Evolutionary conservation across 2,888 invertebrate species (phyloP), one percentile per base, ranked within the genome.

Genomic region (Calephelis perditalis): DNA sequence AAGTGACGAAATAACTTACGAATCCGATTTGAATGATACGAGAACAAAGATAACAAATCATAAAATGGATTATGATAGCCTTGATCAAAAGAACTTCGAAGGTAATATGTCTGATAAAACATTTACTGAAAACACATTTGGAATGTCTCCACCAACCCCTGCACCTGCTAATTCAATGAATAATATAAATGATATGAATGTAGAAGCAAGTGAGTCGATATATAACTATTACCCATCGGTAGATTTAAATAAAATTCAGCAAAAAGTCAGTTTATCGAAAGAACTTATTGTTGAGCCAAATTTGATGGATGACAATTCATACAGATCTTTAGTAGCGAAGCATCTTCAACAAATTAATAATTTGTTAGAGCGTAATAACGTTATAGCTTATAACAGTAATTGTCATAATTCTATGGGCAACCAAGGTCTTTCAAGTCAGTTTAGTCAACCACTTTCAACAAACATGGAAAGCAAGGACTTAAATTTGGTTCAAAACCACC

Each of bases 221-320:
- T 5, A 8, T 5, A 26, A 49, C 9, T 26, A 26, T 35, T 35
- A 52, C 35, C 52, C 52, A 35, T 35, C 35, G 26, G 5, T 52
- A 10, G 35, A 52, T 5, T 52, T 35, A 52, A 35, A 52, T 11
- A 52, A 11, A 52, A 52, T 3, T 11, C 35, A 52, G 35, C 52
- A 26, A 52, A 59, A 61, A 57, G 46, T 61, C 7, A 54, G 44
- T 11, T 0, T 26, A 5, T 56, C 47, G 56, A 56, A 40, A 40
- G 40, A 40, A 40, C 7, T 40, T 40, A 40, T 40, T 40, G 40
- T 40, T 45, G 37, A 44, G n/a, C 44, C 35, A 11, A 58, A 55
- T 55, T 54, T 58, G 57, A 63, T 52, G 52, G 52, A 52, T 35
- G 52, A 52, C 10, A 52, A 52, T 26, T 52, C 15, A 4, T 52